A percentile compares a stretch with the other conserved stretches of the same genome.
Evolutionary conservation across 2,113 vertebrate species (phyloP).

Genomic region (Canis aureus): DNA sequence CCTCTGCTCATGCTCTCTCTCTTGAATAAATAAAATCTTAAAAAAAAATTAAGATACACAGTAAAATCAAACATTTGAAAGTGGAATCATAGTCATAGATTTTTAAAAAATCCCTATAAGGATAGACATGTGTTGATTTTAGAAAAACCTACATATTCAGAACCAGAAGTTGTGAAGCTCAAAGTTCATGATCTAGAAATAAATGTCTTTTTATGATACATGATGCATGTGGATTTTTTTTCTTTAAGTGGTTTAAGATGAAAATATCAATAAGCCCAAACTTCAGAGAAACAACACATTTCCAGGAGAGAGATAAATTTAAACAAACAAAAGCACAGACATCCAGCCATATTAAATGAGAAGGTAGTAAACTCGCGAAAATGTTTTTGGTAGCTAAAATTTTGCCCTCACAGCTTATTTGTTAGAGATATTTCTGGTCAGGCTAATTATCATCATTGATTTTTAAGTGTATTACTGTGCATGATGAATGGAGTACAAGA

Average conservation of each 20-base stretch:
- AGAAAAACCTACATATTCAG: slow-evolving; percentile 44
- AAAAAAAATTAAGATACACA: not conserved
- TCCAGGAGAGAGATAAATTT: not conserved
- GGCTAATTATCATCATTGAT: not conserved
- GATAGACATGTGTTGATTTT: not conserved
- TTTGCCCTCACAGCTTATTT: not conserved
- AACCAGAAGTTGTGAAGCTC: not conserved
- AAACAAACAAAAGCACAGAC: not conserved
- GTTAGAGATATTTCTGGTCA: not conserved
- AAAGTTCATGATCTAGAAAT: not conserved
- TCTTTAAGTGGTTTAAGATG: not conserved
- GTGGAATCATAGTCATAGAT: not conserved
- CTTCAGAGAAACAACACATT: not conserved
- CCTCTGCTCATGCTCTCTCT: no score
- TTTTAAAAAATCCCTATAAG: not conserved
- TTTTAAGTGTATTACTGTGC: not conserved
- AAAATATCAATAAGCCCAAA: slow-evolving; percentile 6
- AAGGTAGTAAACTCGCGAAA: not conserved
- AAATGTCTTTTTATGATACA: not conserved
- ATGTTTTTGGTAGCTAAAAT: not conserved
- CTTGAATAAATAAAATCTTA: no score
- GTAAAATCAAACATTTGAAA: not conserved
- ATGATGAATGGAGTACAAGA: not conserved
- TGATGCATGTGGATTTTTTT: not conserved
- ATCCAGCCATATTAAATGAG: not conserved